phyloP scores from a whole-genome alignment of 2,113 vertebrate species.

The Colaptes auratus region DNA sequence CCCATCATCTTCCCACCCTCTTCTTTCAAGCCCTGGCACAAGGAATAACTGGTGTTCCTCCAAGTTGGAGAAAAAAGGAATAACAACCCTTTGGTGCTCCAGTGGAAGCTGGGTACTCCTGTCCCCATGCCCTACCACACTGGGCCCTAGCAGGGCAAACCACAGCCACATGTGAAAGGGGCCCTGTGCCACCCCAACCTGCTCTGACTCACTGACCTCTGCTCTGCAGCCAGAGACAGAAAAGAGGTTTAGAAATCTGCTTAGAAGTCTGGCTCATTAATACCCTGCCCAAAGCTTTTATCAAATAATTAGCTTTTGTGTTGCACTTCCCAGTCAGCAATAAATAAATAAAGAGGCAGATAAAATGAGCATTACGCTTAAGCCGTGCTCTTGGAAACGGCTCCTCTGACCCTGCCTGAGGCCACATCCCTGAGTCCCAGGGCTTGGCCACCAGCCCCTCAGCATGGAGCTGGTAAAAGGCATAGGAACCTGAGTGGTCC shows the following conservation, averaged over 20 bases:
- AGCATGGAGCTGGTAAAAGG: not conserved
- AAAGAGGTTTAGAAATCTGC: not conserved
- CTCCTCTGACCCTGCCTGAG: not conserved
- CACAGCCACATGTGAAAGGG: accelerated
- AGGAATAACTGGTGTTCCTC: not conserved
- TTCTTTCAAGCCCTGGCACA: not conserved
- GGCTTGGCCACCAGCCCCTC: accelerated
- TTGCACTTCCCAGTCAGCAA: constrained; percentile 21
- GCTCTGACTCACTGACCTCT: not conserved
- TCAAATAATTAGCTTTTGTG: constrained; percentile 29
- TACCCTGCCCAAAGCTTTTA: constrained; percentile 30
- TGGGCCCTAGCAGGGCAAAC: not conserved
- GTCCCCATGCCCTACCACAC: not conserved
- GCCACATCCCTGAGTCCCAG: not conserved
- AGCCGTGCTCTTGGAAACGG: not conserved
- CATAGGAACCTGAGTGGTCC: not conserved
- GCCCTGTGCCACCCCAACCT: not conserved
- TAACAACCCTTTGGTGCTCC: not conserved
- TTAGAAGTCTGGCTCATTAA: constrained; percentile 25
- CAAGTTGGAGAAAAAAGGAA: not conserved
- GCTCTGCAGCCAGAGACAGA: not conserved
- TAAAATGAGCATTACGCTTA: not conserved
- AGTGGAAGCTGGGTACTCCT: accelerated
- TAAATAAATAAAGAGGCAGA: constrained; percentile 40
- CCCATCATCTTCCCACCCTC: not conserved